Base-by-base conservation (phyloP, 53 echinoderm and acorn worm species). In the Mesocentrotus franciscanus region DNA sequence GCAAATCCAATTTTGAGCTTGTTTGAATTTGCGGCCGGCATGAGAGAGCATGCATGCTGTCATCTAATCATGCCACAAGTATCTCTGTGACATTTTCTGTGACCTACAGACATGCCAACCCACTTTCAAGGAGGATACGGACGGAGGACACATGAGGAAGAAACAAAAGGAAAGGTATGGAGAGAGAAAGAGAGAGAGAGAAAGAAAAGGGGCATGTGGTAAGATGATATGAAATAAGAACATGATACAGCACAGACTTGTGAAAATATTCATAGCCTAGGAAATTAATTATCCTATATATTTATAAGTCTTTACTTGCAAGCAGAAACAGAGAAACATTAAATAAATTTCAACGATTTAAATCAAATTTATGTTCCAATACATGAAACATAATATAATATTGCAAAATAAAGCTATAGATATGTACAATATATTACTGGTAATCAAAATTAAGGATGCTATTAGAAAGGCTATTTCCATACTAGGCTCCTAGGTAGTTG, bases 41-140 rank as follows among this genome's bases (percentile, higher is more conserved):
- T 39, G 36, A 39, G 18, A 22, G 66, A 4, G 36, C 91, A 91
- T 91, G 66, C 91, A 91, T 66, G 91, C 61, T 91, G 91, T 61
- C 91, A 91, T 68, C 34, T 91, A 90, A 90, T 92, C 92, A 92
- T 24, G 75, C 92, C 56, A 60, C 81, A 61, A 93, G 93, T 93
- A 93, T 30, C 61, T 55, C 33, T 30, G 93, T 93, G 78, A 79
- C 93, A 93, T 93, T 60, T 81, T 74, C 74, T 72, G 71, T 24
- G 92, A 92, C 92, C 92, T 92, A 57, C 55, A 16, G 92, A 92
- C 58, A 92, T 75, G 56, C 91, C 57, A 10, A 66, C 91, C 91
- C 22, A 91, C 91, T 91, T 91, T 66, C 4, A 36, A 8, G 66
- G 34, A 60, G 16, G 91, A 91, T 61, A 24, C 6, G 11, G 56